phyloP scores from a whole-genome alignment of 2,113 vertebrate species.

The Entelurus aequoreus region DNA sequence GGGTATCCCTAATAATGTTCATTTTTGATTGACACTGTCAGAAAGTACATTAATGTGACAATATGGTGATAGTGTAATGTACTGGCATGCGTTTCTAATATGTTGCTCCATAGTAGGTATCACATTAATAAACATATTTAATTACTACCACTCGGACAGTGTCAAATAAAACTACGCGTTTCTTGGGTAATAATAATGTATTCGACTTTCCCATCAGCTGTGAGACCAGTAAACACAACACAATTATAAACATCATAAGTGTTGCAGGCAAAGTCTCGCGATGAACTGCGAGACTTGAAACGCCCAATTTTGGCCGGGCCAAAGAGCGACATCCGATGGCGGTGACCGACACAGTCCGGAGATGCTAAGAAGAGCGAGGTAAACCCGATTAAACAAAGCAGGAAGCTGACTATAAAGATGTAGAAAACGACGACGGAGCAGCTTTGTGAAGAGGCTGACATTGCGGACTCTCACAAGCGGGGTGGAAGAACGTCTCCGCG shows the following conservation, averaged over 20 bases:
- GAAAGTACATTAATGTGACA: too few relatives aligned
- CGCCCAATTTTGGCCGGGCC: slow-evolving; percentile 45
- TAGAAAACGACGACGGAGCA: too few relatives aligned
- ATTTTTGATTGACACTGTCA: too few relatives aligned
- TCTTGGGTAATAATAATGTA: too few relatives aligned
- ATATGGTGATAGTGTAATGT: too few relatives aligned
- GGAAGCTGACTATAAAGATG: slow-evolving; percentile 2
- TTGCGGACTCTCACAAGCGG: neutral
- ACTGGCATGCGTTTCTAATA: too few relatives aligned
- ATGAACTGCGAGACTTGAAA: slow-evolving; percentile 62
- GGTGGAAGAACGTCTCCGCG: neutral
- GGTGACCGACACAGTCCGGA: slow-evolving; percentile 17
- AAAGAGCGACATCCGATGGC: slow-evolving; percentile 64
- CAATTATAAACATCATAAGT: slow-evolving; percentile 52
- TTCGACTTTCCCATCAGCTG: too few relatives aligned
- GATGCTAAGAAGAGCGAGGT: slow-evolving; percentile 51
- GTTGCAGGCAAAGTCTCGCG: slow-evolving; percentile 60
- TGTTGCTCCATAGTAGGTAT: too few relatives aligned
- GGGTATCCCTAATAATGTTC: too few relatives aligned
- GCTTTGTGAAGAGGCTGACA: neutral
- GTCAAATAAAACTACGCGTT: too few relatives aligned
- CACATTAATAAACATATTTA: too few relatives aligned
- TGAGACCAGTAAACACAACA: slow-evolving; percentile 2
- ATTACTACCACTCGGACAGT: too few relatives aligned
- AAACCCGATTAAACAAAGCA: slow-evolving; percentile 19